Base-by-base conservation (phyloP, 1,140 invertebrate species). In the Nasonia longicornis region DNA sequence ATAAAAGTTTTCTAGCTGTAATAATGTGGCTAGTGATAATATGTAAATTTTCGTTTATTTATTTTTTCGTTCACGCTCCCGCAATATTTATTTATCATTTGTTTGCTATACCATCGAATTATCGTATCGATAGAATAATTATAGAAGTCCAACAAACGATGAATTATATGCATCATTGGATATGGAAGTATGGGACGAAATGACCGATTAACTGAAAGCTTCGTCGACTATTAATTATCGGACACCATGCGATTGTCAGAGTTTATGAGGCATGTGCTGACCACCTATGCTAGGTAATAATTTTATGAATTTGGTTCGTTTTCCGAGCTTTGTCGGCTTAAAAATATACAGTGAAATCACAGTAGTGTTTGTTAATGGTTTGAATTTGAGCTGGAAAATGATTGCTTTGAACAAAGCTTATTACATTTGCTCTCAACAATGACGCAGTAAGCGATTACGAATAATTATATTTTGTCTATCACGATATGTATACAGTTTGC, bases 141-240 rank as follows among this genome's bases (percentile, higher is more conserved):
- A 66, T n/a, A n/a, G 52, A 16, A 2, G 16, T 58, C 3, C 74
- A 38, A 12, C 29, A 48, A 64, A 11, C 29, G 73, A 64, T 14
- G 10, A 35, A 71, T 77, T 81, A 77, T 48, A 77, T 35, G 67
- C 48, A 11, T 16, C 20, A 77, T 77, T 48, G 48, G 63, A 0
- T 58, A n/a, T 64, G 7, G 14, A 76, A 81, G 80, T 31, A 72
- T 14, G 10, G 12, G 52, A 66, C 16, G 3, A 58, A 72, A 71
- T 72, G 80, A 81, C 52, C 35, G 66, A 81, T 81, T 77, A 81
- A 67, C 52, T 2, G 48, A 72, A 7, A 35, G 74, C 80, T 81
- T 81, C 72, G 74, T 64, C 67, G 35, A 81, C 77, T 81, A 81
- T 81, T 81, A 81, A 81, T 81, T 77, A 81, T 72, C 35, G 69